These are phyloP conservation scores for Rhinophrynus dorsalis DNA, from an alignment of 2,797 vertebrate genomes.

Conservation along the genomic window DNA sequence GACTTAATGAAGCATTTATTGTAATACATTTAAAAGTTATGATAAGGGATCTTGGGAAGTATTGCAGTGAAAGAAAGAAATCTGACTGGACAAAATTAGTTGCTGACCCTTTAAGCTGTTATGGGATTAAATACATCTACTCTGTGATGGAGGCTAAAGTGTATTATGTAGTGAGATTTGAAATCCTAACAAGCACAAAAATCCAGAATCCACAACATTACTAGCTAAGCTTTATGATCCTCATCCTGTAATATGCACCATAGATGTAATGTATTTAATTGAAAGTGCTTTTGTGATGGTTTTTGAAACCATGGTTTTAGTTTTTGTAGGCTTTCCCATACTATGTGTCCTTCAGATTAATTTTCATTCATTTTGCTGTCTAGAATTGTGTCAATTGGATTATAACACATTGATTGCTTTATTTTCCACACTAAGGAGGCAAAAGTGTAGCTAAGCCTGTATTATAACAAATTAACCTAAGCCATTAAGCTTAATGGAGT, in stretches of 20 bases:
- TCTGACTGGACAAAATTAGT: no score
- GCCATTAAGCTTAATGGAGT: slow-evolving; percentile 65
- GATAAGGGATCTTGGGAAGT: no score
- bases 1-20: no score
- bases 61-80: no score
- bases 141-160: neutral
- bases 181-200: neutral
- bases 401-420: slow-evolving; percentile 61
- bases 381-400: slow-evolving; percentile 59
- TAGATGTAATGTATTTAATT: slow-evolving; percentile 28
- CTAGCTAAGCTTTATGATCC: neutral
- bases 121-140: no score
- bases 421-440: slow-evolving; percentile 52
- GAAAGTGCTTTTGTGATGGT: slow-evolving; percentile 14
- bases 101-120: no score
- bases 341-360: slow-evolving; percentile 50
- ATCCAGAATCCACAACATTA: neutral
- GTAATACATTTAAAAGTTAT: no score
- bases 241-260: neutral
- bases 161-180: neutral
- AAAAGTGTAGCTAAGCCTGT: slow-evolving; percentile 57
- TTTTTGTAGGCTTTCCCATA: slow-evolving; percentile 16
- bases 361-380: slow-evolving; percentile 46
- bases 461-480: slow-evolving; percentile 69
- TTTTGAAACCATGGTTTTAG: slow-evolving; percentile 1